Evolutionary conservation across 2,113 vertebrate genomes (phyloP).

Genomic region (Chaenogobius annularis): DNA sequence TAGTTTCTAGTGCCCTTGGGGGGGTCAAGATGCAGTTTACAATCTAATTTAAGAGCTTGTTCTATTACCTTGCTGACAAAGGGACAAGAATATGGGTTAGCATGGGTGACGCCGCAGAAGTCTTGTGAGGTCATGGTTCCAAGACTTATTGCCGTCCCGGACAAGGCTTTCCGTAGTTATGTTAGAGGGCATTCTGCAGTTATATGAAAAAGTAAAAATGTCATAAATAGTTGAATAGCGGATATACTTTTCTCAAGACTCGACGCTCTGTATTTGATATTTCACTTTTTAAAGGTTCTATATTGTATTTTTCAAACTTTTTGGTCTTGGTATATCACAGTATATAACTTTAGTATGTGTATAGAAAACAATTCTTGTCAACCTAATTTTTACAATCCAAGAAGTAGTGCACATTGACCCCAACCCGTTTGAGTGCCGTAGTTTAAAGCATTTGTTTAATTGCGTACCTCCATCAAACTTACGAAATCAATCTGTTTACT

Average conservation of each 20-base stretch:
- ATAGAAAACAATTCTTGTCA: not conserved
- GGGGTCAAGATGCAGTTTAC: slow-evolving; percentile 53
- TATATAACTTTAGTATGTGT: not conserved
- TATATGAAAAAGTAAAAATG: slow-evolving; percentile 14
- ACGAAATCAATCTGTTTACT: no score
- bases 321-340: not conserved
- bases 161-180: slow-evolving; percentile 7
- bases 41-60: slow-evolving; percentile 62
- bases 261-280: not conserved
- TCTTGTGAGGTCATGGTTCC: slow-evolving; percentile 35
- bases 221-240: slow-evolving; percentile 22
- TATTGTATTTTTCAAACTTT: not conserved
- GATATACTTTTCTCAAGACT: not conserved
- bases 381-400: no score
- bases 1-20: slow-evolving; percentile 56
- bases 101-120: slow-evolving; percentile 32
- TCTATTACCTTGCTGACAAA: slow-evolving; percentile 53
- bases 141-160: slow-evolving; percentile 31
- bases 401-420: no score
- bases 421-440: no score
- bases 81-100: slow-evolving; percentile 19
- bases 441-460: no score
- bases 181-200: slow-evolving; percentile 22
- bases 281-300: slow-evolving; percentile 1
- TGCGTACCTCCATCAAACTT: no score